phyloP scores from a whole-genome alignment of 1,140 invertebrate genomes.

The Philopotamus ludificatus region DNA sequence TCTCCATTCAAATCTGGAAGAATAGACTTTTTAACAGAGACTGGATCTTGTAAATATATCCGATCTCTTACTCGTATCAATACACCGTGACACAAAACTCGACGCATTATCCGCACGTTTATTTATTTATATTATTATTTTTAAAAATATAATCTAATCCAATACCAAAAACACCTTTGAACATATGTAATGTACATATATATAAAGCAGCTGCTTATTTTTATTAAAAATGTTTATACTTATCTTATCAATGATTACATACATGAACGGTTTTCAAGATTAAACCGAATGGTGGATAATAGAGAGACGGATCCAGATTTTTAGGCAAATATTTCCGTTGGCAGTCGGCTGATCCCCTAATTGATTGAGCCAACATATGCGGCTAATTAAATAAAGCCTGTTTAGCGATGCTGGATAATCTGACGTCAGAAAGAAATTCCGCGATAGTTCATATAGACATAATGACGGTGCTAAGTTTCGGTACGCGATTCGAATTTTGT shows the following conservation, averaged over 20 bases:
- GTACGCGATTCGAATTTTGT: neutral
- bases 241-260: too few species aligned
- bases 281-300: too few species aligned
- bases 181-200: too few species aligned
- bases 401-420: slow-evolving; percentile 9
- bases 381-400: slow-evolving; percentile 19
- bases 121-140: too few species aligned
- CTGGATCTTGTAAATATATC: slow-evolving; percentile 2
- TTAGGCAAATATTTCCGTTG: neutral
- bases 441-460: neutral
- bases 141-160: too few species aligned
- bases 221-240: too few species aligned
- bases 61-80: neutral
- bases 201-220: too few species aligned
- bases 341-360: slow-evolving; percentile 9
- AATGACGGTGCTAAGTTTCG: neutral
- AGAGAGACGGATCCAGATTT: neutral
- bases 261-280: too few species aligned
- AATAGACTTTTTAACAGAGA: neutral
- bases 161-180: too few species aligned
- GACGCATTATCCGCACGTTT: too few species aligned
- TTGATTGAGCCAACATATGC: slow-evolving; percentile 14
- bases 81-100: too few species aligned
- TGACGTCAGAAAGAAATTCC: neutral
- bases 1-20: slow-evolving; percentile 4